Base-by-base conservation (phyloP, 2,113 vertebrate species). In the Acinonyx jubatus region DNA sequence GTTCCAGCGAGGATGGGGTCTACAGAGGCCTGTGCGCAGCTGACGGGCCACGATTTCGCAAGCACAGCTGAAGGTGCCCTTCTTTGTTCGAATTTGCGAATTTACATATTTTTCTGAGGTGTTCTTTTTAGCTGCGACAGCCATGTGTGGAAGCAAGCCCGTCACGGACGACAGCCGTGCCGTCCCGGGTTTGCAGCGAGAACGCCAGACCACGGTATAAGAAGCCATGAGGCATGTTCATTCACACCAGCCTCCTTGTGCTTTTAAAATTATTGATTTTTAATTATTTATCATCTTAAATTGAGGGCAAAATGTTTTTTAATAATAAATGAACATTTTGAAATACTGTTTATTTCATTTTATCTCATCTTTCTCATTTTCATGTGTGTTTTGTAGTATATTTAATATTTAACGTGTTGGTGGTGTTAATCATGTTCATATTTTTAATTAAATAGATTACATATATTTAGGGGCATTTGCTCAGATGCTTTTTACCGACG, bases 101-200 rank as follows among this genome's bases (percentile, higher is more conserved):
- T 79, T 55, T 68, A 82, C 87, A 41, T 86, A 50, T 89, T 65
- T 92, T 84, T 55, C 38, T 1, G 15, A 82, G 41, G 50, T 61
- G 89, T 73, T 96, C 85, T 95, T 84, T 89, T 89, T 41, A 68
- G 79, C 79, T 79, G 9, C 38, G 87, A 82, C 71, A 95, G 76
- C 65, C 25, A 29, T 48, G 71, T 33, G 65, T 76, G 65, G 71
- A 78, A 84, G 71, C 74, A 87, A 80, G n/a, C 11, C 83, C 1
- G 0, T 78, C 57, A 57, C 41, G 74, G 68, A 55, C 5, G 18
- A 95, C 88, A 91, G 52, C 36, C 36, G 81, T 31, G 36, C 79
- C 83, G 55, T 55, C 31, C 0, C 50, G 21, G 79, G 45, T 52
- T 82, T 8, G 2, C 57, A 23, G 19, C 25, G 57, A 9, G 29